These are phyloP conservation scores for Caloenas nicobarica DNA, from an alignment of 2,113 vertebrate species.

Conservation along the genomic window DNA sequence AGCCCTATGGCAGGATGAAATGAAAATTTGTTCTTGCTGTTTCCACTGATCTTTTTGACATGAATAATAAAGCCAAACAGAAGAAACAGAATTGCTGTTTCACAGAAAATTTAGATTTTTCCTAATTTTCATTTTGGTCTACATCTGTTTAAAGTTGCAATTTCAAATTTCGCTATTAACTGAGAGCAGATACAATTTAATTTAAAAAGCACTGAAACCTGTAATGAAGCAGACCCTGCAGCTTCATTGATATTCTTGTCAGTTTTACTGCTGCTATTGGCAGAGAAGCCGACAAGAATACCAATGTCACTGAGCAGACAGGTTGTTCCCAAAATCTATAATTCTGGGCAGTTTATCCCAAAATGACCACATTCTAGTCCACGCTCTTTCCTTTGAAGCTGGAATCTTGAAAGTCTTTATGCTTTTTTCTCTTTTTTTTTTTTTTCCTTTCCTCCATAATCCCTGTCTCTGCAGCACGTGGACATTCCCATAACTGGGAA, in stretches of 20 bases:
- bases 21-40: not conserved
- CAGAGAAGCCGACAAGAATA: constrained; percentile 10
- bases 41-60: not conserved
- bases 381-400: not conserved
- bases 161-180: not conserved
- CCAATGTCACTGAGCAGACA: not conserved
- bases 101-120: not conserved
- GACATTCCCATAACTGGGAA: not conserved
- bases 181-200: not conserved
- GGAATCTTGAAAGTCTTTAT: not conserved
- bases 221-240: not conserved
- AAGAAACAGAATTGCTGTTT: not conserved
- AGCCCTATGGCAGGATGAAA: not conserved
- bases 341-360: not conserved
- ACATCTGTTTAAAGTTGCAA: not conserved
- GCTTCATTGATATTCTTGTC: constrained; percentile 3
- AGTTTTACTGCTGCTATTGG: not conserved
- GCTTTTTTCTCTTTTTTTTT: not conserved
- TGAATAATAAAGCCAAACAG: not conserved
- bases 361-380: not conserved
- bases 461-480: not conserved
- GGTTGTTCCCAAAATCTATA: not conserved
- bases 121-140: not conserved
- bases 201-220: not conserved
- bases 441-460: not conserved